A percentile compares a stretch with the other conserved stretches of the same genome.
These are phyloP conservation scores for Luscinia luscinia DNA, from an alignment of 2,797 vertebrate species.

Conservation along the genomic window DNA sequence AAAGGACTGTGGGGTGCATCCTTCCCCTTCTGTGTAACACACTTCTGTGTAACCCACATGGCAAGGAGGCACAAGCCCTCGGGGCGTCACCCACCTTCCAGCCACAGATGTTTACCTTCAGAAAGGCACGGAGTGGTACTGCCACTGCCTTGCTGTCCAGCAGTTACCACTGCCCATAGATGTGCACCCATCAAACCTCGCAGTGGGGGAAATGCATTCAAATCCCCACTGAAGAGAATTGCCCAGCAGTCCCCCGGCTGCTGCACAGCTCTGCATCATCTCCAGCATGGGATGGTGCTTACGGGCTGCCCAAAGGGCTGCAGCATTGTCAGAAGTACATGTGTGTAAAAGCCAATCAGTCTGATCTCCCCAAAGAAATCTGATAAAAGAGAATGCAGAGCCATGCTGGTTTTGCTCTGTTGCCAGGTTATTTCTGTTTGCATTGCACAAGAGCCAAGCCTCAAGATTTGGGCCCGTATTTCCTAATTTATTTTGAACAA, in stretches of 20 bases:
- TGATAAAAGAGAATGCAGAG: constrained; percentile 65
- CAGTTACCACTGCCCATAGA: not conserved
- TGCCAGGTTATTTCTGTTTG: constrained; percentile 58
- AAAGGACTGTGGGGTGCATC: not conserved
- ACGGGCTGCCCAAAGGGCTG: not conserved
- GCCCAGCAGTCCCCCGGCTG: not conserved
- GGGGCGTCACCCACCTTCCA: not conserved
- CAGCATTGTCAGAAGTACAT: constrained; percentile 57
- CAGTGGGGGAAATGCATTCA: not conserved
- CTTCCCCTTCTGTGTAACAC: not conserved
- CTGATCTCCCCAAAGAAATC: constrained; percentile 73
- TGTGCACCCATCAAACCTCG: not conserved
- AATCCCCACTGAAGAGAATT: not conserved
- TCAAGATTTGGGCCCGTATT: constrained; percentile 19
- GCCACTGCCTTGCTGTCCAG: not conserved
- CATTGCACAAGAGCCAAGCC: constrained; percentile 38
- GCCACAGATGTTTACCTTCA: not conserved
- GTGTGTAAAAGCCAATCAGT: constrained; percentile 68
- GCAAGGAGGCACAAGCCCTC: not conserved
- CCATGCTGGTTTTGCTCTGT: constrained; percentile 51
- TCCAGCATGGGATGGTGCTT: not conserved
- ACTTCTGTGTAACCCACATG: not conserved
- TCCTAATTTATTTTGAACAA: constrained; percentile 67
- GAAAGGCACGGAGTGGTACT: not conserved
- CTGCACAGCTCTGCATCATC: not conserved